Conservation (phyloP, 53 echinoderm and acorn worm species). For the Astropecten irregularis region DNA sequence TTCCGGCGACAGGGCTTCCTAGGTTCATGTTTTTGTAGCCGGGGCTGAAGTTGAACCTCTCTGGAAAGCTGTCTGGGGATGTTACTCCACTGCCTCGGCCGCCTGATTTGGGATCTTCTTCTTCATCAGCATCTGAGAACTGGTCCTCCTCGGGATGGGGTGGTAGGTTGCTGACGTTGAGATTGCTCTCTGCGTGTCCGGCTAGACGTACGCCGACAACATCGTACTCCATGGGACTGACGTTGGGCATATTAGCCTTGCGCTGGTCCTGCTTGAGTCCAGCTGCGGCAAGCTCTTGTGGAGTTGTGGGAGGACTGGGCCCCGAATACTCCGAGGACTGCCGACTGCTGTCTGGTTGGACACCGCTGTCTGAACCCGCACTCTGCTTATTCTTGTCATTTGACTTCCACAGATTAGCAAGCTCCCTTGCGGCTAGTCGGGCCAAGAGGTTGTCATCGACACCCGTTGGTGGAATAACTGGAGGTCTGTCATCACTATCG, state of each 20-base stretch:
- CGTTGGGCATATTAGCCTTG: slow-evolving; percentile 71
- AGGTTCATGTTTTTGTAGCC: slow-evolving; percentile 51
- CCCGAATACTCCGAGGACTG: slow-evolving; percentile 77
- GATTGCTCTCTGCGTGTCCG: slow-evolving; percentile 84
- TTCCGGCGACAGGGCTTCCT: slow-evolving; percentile 48
- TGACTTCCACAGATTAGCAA: slow-evolving; percentile 75
- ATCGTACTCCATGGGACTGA: slow-evolving; percentile 96
- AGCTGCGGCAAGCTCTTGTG: slow-evolving; percentile 62
- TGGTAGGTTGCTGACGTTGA: slow-evolving; percentile 67
- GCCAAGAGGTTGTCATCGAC: slow-evolving; percentile 80
- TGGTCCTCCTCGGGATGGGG: slow-evolving; percentile 88
- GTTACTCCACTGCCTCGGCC: slow-evolving; percentile 5
- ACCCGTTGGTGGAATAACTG: slow-evolving; percentile 67
- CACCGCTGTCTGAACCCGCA: slow-evolving; percentile 65
- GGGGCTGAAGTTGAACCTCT: slow-evolving; percentile 53
- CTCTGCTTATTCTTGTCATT: slow-evolving; percentile 75
- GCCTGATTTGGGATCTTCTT: slow-evolving; percentile 57
- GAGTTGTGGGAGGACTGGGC: slow-evolving; percentile 82
- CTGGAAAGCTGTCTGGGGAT: slow-evolving; percentile 52
- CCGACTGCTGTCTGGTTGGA: slow-evolving; percentile 70
- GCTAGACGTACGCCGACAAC: slow-evolving; percentile 90
- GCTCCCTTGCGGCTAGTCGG: slow-evolving; percentile 75
- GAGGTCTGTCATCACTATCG: slow-evolving; percentile 44
- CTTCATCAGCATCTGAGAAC: slow-evolving; percentile 96
- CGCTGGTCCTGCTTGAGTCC: slow-evolving; percentile 59